Evolutionary conservation across 2,113 vertebrate species (phyloP), one percentile per base, ranked within the genome.

Genomic region (Donacobius atricapilla): DNA sequence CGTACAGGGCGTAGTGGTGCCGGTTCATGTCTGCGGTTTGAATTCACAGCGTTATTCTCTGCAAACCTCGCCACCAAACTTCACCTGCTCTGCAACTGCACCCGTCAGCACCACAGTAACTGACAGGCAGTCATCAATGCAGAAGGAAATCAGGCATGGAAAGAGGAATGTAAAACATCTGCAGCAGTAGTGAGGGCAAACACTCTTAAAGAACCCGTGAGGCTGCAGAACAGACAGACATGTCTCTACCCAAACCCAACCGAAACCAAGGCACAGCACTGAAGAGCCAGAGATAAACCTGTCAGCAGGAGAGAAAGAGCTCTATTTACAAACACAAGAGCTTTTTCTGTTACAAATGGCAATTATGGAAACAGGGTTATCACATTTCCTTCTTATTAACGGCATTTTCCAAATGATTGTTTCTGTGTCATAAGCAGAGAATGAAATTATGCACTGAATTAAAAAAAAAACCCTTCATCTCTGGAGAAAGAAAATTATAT

Each of bases 1-100:
- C 97, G 3, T 99, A 99, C 9, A 99, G 98, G 0, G 98, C 98
- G 75, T 99, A 99, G 93, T 99, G 99, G 94, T 99, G 99, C 57
- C 99, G 98, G 97, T 99, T 99, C 99, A 99, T 99, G 21, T 99
- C 99, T 99, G 98, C 40, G 40, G 48, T 44, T 23, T 17, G 9
- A 11, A 22, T 7, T 1, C 15, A 42, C 35, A 42, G n/a, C 3
- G 12, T 27, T 64, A 23, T 2, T 28, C 20, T 11, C 64, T 63
- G 56, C 30, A 69, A 40, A 33, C 22, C 24, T 42, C 0, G 22
- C 18, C 7, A 15, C 14, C 8, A 27, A 39, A 54, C 58, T 3
- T 13, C 68, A 35, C 61, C 48, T 31, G 3, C 3, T 19, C 64
- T 33, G 31, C 51, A 15, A 9, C 11, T 25, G 25, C 58, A 42